Percentiles rank a stretch among this genome's conserved stretches.
Conservation (phyloP, 2,888 invertebrate species). For the Biston stratarius region DNA sequence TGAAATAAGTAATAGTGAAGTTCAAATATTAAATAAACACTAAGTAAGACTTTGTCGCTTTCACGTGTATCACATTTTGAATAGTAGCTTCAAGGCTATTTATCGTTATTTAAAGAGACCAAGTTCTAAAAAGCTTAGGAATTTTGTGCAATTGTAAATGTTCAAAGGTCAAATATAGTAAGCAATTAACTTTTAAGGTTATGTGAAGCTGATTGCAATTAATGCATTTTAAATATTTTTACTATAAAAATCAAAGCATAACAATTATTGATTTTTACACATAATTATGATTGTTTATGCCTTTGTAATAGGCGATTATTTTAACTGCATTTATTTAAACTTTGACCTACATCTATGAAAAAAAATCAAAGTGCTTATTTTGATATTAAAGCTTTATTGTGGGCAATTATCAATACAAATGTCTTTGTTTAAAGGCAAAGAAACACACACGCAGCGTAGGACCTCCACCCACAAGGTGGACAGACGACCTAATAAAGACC, state of each 20-base stretch:
- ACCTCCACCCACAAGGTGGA: no score
- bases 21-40: slow-evolving; percentile 4
- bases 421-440: no score
- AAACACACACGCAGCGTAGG: no score
- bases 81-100: background rate
- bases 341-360: slow-evolving; percentile 20
- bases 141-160: slow-evolving; percentile 15
- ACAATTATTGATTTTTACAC: slow-evolving; percentile 34
- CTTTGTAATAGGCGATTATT: slow-evolving; percentile 20
- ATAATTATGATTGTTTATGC: slow-evolving; percentile 15
- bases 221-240: slow-evolving; percentile 34
- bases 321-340: slow-evolving; percentile 26
- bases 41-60: slow-evolving; percentile 11
- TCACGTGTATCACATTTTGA: background rate
- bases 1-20: slow-evolving; percentile 37
- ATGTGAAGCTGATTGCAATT: slow-evolving; percentile 37
- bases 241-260: slow-evolving; percentile 37
- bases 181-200: slow-evolving; percentile 42
- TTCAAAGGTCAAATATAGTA: slow-evolving; percentile 36
- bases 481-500: no score
- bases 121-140: slow-evolving; percentile 10
- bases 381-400: background rate
- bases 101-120: slow-evolving; percentile 10
- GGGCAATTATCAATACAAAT: background rate
- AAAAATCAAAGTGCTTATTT: background rate